These are phyloP conservation scores for Malurus alboscapulatus DNA, from an alignment of 2,113 vertebrate species.

Conservation along the genomic window DNA sequence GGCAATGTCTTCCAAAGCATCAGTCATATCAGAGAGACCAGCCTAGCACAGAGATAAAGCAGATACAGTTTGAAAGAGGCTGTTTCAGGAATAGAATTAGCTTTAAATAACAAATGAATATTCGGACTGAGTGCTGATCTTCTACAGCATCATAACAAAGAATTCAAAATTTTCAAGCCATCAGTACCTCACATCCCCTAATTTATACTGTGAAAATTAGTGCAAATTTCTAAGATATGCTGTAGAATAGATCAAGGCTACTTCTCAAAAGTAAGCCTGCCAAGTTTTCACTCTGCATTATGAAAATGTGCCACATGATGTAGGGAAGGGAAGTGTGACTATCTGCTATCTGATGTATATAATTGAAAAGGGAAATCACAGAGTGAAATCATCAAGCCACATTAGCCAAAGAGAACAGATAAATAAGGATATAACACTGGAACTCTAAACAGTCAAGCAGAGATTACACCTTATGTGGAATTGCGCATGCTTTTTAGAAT, in stretches of 20 bases:
- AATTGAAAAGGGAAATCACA: conserved; percentile 42
- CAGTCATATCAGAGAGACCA: neutral
- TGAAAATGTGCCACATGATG: conserved; percentile 1
- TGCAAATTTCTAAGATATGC: neutral
- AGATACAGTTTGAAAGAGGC: neutral
- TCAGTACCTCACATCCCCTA: neutral
- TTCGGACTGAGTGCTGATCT: neutral
- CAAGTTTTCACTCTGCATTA: neutral
- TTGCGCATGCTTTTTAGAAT: neutral
- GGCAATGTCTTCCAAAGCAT: neutral
- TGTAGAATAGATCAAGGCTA: neutral
- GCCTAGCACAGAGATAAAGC: neutral
- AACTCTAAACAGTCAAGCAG: conserved; percentile 11
- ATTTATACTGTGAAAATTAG: neutral
- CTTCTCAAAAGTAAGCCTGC: neutral
- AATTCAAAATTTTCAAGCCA: neutral
- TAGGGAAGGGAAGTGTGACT: conserved; percentile 8
- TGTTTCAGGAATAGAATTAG: neutral
- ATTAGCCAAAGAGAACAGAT: conserved; percentile 50
- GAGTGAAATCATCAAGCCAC: conserved; percentile 45
- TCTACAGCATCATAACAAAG: neutral
- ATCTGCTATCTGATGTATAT: conserved; percentile 30
- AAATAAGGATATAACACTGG: conserved; percentile 17
- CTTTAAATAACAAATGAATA: neutral
- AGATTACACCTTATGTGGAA: neutral